Evolutionary conservation across 2,113 vertebrate genomes (phyloP).

Genomic region (Desmodus rotundus): DNA sequence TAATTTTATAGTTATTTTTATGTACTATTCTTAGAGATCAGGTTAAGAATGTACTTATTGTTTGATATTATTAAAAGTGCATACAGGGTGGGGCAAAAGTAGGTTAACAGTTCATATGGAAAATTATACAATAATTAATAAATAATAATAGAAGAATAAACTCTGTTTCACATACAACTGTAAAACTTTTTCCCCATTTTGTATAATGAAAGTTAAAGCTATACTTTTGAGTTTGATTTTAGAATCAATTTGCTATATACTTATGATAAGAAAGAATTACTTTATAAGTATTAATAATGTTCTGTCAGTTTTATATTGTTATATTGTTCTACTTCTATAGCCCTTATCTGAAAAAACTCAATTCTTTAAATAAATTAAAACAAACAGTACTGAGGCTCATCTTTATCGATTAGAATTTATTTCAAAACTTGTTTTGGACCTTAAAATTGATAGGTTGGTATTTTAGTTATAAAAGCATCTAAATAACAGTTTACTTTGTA

Average conservation of each 20-base stretch:
- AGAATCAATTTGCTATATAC: background rate
- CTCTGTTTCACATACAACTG: background rate
- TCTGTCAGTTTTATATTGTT: background rate
- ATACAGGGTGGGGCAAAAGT: background rate
- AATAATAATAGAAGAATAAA: background rate
- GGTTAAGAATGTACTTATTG: background rate
- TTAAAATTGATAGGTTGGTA: background rate
- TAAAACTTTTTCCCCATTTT: background rate
- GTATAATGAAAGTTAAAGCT: background rate
- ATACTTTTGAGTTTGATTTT: slow-evolving; percentile 14
- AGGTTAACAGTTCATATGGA: background rate
- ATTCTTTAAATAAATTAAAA: slow-evolving; percentile 27
- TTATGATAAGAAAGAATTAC: background rate
- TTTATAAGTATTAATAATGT: background rate
- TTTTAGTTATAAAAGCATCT: slow-evolving; percentile 43
- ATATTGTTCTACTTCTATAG: background rate
- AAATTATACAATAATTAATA: background rate
- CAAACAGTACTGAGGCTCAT: background rate
- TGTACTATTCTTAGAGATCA: slow-evolving; percentile 8
- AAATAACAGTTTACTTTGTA: background rate
- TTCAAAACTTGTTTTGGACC: slow-evolving; percentile 39
- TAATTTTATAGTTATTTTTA: slow-evolving; percentile 9
- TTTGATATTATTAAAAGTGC: background rate
- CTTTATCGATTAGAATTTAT: background rate
- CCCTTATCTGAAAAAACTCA: slow-evolving; percentile 18